Base-by-base conservation (phyloP, 2,888 invertebrate species). In the Tuta absoluta region DNA sequence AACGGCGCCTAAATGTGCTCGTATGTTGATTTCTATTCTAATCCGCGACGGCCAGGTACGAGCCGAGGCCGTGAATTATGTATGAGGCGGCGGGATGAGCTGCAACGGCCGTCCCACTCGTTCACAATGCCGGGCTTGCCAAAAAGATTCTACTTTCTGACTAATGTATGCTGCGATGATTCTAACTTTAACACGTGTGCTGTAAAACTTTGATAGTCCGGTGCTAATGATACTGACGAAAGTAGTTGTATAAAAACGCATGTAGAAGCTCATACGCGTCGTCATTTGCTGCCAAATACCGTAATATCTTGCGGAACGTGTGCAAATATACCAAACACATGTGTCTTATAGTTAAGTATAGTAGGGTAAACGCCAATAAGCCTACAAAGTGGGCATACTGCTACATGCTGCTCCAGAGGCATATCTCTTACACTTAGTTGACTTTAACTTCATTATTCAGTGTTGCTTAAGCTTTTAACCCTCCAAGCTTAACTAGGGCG, bases 11-110 rank as follows among this genome's bases (percentile, higher is more conserved):
- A 10, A 1, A 33, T 33, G 7, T 33, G 33, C 33, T 33, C 10
- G 5, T 45, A 45, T 45, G 45, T 45, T 45, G 45, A 45, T 45
- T 45, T 45, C 45, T 45, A 45, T 45, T 45, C 45, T 45, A 45
- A 45, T 45, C 17, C 45, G n/a, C 45, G 45, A n/a, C 45, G n/a
- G 45, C 45, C 45, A 45, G 45, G n/a, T 45, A 45, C 17, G 45
- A 45, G 45, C n/a, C n/a, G 7, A 45, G 7, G 45, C n/a, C 3
- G n/a, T 45, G 45, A 45, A 45, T 45, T 17, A 45, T 45, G 45
- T 45, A 45, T 45, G 45, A 45, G 17, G 45, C 45, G 45, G 45
- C n/a, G n/a, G 45, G 45, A 45, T 45, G n/a, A 45, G 45, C 45
- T 45, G 45, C 45, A 45, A 4, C 41, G 41, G 3, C 41, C 2